Evolutionary conservation across 2,113 vertebrate genomes (phyloP).

Genomic region (Crotophaga sulcirostris): DNA sequence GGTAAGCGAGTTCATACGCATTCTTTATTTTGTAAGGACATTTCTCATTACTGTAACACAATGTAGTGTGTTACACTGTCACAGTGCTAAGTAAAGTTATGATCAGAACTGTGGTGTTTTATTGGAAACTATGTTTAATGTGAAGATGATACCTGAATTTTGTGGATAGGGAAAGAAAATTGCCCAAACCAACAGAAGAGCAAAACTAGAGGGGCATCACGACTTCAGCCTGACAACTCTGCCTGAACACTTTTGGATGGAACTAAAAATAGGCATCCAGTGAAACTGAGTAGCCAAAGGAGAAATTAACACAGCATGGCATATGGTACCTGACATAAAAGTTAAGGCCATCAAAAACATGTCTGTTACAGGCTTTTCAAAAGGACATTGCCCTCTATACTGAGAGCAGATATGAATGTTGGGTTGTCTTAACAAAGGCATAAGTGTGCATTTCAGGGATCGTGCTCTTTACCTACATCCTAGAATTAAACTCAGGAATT

Average conservation of each 20-base stretch:
- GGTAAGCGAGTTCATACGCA: fast-evolving
- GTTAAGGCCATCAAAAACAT: not conserved
- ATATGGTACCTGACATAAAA: not conserved
- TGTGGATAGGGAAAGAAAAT: not conserved
- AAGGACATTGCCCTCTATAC: not conserved
- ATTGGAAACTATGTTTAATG: not conserved
- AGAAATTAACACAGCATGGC: not conserved
- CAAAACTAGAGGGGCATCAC: not conserved
- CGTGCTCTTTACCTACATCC: not conserved
- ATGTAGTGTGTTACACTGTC: not conserved
- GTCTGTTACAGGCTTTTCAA: not conserved
- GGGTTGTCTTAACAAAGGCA: not conserved
- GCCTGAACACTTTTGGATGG: not conserved
- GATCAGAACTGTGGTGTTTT: not conserved
- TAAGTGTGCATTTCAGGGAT: not conserved
- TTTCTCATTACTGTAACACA: not conserved
- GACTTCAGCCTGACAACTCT: not conserved
- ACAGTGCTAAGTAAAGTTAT: not conserved
- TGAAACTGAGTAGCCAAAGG: not conserved
- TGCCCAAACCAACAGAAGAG: not conserved
- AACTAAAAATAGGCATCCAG: not conserved
- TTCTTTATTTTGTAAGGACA: not conserved
- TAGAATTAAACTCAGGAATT: not conserved
- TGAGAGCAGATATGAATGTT: not conserved
- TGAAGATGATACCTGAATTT: not conserved